These are phyloP conservation scores for Clusia tigrina DNA, from an alignment of 2,888 invertebrate genomes.

Conservation along the genomic window DNA sequence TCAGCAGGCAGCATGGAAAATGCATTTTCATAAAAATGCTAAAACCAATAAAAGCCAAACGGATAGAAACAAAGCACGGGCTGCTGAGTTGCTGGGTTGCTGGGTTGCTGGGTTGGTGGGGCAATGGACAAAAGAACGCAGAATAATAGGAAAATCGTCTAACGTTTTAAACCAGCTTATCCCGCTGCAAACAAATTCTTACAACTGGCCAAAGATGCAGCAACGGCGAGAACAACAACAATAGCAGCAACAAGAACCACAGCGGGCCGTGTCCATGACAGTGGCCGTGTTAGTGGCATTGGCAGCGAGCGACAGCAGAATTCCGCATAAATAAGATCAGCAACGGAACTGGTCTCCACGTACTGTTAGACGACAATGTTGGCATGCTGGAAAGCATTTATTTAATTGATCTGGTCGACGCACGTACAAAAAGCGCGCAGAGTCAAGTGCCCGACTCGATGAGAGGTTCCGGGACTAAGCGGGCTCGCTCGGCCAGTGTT, in stretches of 20 bases:
- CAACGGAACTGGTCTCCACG: conserved; percentile 56
- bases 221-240: neutral
- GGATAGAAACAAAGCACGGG: too few species aligned
- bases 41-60: conserved; percentile 58
- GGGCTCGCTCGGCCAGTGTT: too few species aligned
- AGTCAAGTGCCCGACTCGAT: too few species aligned
- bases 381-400: neutral
- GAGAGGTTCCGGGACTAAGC: too few species aligned
- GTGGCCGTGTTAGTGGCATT: too few species aligned
- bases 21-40: conserved; percentile 58
- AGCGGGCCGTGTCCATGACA: too few species aligned
- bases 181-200: neutral
- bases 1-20: conserved; percentile 53
- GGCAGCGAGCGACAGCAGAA: conserved; percentile 35
- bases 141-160: neutral
- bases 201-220: neutral
- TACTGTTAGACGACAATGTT: conserved; percentile 41
- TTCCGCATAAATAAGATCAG: conserved; percentile 57
- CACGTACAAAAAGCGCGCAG: neutral
- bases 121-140: neutral
- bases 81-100: too few species aligned
- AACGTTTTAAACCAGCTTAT: conserved; percentile 6
- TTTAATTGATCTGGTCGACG: neutral
- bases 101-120: too few species aligned
- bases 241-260: neutral